Evolutionary conservation across 2,888 invertebrate species (phyloP).

Genomic region (Meiosimyza platycephala): DNA sequence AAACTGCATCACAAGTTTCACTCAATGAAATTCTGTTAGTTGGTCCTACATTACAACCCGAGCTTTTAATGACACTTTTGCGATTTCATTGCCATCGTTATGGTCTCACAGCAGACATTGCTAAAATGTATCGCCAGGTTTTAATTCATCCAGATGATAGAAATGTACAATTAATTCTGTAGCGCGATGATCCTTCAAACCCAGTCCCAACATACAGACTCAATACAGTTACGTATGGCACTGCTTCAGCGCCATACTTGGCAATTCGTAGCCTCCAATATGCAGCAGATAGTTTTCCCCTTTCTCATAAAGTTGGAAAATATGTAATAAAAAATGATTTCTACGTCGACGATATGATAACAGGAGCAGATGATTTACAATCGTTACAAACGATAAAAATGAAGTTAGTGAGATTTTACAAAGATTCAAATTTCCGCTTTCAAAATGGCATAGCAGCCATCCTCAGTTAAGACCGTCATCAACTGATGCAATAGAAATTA

Average conservation of each 20-base stretch:
- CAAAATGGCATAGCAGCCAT: slow-evolving; percentile 10
- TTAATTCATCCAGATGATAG: slow-evolving; percentile 5
- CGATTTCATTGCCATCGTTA: slow-evolving; percentile 25
- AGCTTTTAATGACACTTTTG: slow-evolving; percentile 16
- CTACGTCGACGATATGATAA: slow-evolving; percentile 28
- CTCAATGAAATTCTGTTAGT: slow-evolving; percentile 35
- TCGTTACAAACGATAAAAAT: background rate
- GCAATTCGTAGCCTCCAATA: slow-evolving; percentile 22
- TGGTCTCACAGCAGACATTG: no score
- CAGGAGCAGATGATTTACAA: background rate
- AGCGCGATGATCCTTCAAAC: slow-evolving; percentile 1
- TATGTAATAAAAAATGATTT: slow-evolving; percentile 21
- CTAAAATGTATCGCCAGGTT: slow-evolving; percentile 28
- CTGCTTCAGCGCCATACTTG: slow-evolving; percentile 18
- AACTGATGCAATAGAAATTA: slow-evolving; percentile 13
- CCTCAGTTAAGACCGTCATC: background rate
- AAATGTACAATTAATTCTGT: background rate
- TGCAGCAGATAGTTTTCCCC: slow-evolving; percentile 20
- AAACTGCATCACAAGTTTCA: background rate
- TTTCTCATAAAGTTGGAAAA: slow-evolving; percentile 10
- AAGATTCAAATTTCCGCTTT: background rate
- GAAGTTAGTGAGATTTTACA: slow-evolving; percentile 1
- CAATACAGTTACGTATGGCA: slow-evolving; percentile 28
- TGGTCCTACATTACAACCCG: slow-evolving; percentile 8
- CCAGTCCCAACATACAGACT: background rate